Evolutionary conservation across 64 coral and sea anemone genomes (phyloP).

Genomic region (Actinia equina): DNA sequence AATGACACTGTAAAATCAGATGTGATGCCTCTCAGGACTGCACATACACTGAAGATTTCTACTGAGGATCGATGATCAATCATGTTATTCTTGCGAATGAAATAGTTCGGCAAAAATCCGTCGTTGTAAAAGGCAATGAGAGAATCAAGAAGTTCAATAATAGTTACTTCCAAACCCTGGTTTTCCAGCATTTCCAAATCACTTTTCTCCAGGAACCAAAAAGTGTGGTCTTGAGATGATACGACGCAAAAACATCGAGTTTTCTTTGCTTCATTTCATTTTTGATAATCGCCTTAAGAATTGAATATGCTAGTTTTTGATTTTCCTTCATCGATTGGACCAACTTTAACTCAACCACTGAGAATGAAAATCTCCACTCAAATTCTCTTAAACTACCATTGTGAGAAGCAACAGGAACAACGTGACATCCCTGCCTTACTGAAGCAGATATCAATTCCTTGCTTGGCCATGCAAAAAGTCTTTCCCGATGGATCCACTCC

Average conservation of each 20-base stretch:
- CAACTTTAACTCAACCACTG: constrained; percentile 60
- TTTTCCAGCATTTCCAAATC: constrained; percentile 18
- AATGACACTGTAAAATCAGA: constrained; percentile 25
- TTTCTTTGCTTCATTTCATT: constrained; percentile 56
- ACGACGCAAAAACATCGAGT: constrained; percentile 59
- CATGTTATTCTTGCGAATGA: constrained; percentile 70
- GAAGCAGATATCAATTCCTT: constrained; percentile 21
- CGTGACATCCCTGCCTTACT: constrained; percentile 45
- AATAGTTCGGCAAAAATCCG: constrained; percentile 55
- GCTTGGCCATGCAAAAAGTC: constrained; percentile 44
- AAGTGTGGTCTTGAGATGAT: constrained; percentile 67
- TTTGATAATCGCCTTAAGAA: constrained; percentile 71
- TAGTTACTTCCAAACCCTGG: constrained; percentile 29
- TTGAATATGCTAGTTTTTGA: constrained; percentile 72
- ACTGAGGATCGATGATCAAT: constrained; percentile 56
- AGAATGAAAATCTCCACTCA: constrained; percentile 82
- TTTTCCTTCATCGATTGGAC: constrained; percentile 28
- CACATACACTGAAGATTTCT: constrained; percentile 42
- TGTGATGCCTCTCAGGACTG: constrained; percentile 40
- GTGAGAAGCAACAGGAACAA: constrained; percentile 70
- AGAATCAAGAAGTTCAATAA: constrained; percentile 57
- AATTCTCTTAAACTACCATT: constrained; percentile 34
- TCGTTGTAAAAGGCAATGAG: constrained; percentile 56
- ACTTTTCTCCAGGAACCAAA: constrained; percentile 71
- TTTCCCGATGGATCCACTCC: constrained; percentile 52